Conservation (phyloP, 1,140 invertebrate species). For the Helicorthomorpha holstii region DNA sequence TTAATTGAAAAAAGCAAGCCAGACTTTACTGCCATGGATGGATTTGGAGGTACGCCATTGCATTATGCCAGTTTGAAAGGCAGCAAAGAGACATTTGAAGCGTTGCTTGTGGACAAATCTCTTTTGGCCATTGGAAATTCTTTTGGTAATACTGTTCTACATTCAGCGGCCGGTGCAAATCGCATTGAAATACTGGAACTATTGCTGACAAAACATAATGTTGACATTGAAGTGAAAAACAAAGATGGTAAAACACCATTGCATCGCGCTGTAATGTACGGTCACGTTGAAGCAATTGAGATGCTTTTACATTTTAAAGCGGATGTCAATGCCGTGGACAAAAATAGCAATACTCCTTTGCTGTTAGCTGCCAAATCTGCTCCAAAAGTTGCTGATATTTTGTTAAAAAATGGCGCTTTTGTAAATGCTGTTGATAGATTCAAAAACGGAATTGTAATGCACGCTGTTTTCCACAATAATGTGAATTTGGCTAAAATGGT, state of each 20-base stretch:
- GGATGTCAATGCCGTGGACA: constrained; percentile 1
- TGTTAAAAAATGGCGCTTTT: constrained; percentile 8
- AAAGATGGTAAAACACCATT: constrained; percentile 3
- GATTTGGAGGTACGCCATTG: no score
- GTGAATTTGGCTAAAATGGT: constrained; percentile 4
- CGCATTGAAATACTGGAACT: neutral
- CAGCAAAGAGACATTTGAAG: no score
- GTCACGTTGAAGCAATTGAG: neutral
- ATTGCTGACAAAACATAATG: constrained; percentile 2
- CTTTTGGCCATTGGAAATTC: no score
- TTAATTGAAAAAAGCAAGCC: no score
- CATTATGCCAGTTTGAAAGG: no score
- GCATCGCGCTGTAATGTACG: neutral
- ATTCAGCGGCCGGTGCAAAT: neutral
- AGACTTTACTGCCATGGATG: no score
- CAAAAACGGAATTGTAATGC: no score
- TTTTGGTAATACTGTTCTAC: no score
- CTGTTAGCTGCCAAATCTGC: constrained; percentile 5
- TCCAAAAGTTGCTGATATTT: constrained; percentile 4
- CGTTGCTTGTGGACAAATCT: no score
- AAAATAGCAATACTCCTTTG: constrained; percentile 6
- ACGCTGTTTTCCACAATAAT: no score
- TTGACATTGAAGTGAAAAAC: neutral
- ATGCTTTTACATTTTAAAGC: neutral
- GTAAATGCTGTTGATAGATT: no score